Conservation (phyloP, 1,140 invertebrate genomes). For the Ceratoteleas bidentatus region DNA sequence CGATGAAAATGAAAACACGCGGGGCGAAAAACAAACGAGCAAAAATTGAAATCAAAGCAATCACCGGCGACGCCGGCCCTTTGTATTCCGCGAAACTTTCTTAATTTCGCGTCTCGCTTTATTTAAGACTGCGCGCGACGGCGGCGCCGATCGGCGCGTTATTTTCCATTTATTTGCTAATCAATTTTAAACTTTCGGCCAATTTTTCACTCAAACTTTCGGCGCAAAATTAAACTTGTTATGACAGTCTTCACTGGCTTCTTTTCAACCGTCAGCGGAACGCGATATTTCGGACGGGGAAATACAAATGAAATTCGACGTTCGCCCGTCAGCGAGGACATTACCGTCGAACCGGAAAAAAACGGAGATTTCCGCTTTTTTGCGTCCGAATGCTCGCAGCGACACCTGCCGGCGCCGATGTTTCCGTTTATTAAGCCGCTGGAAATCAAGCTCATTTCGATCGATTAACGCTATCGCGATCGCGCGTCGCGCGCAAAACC, state of each 20-base stretch:
- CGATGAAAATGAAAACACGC: conserved; percentile 31
- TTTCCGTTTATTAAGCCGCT: conserved; percentile 17
- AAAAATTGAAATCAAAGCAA: conserved; percentile 51
- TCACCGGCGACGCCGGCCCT: not conserved
- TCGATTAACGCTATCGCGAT: conserved; percentile 18
- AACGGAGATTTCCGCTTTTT: too few species aligned
- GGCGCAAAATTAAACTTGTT: not conserved
- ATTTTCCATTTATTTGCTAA: conserved; percentile 1
- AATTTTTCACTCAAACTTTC: not conserved
- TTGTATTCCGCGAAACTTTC: conserved; percentile 28
- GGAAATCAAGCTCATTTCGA: conserved; percentile 12
- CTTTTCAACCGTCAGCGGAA: too few species aligned
- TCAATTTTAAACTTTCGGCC: not conserved
- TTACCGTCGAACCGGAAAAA: conserved; percentile 29
- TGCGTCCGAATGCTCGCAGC: conserved; percentile 7
- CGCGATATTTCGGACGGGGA: too few species aligned
- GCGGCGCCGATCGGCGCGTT: not conserved
- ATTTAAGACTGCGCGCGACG: conserved; percentile 31
- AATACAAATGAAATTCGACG: too few species aligned
- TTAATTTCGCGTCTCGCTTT: conserved; percentile 34
- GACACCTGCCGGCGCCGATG: conserved; percentile 11
- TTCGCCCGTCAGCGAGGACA: not conserved
- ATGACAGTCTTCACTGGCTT: too few species aligned
- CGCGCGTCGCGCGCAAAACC: conserved; percentile 3
- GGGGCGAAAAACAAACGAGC: conserved; percentile 29